Percentiles rank a stretch among this genome's conserved stretches.
Conservation (phyloP, 2,888 invertebrate genomes). For the Oxyteleia sp. region DNA sequence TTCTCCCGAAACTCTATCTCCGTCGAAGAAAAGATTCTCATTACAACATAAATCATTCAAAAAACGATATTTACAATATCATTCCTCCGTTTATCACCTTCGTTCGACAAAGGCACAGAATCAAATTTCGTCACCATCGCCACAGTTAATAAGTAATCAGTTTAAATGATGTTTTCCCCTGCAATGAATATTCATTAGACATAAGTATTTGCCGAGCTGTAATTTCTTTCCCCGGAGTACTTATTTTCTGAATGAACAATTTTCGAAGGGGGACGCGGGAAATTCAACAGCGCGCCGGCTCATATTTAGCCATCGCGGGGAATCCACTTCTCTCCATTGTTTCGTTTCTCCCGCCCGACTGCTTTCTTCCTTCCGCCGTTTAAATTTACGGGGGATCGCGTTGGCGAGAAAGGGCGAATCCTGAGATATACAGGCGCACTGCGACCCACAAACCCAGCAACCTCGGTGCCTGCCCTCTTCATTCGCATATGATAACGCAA, state of each 20-base stretch:
- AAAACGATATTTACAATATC: no score
- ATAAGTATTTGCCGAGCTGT: conserved; percentile 50
- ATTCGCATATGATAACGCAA: conserved; percentile 64
- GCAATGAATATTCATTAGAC: conserved; percentile 53
- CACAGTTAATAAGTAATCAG: conserved; percentile 50
- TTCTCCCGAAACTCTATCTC: no score
- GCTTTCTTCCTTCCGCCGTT: conserved; percentile 50
- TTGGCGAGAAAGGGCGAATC: conserved; percentile 54
- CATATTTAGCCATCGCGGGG: conserved; percentile 80
- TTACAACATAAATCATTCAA: no score
- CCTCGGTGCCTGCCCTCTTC: conserved; percentile 41
- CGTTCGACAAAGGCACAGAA: conserved; percentile 16
- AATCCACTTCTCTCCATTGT: conserved; percentile 72
- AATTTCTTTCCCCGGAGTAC: conserved; percentile 50
- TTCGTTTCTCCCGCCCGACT: conserved; percentile 33
- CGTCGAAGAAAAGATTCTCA: no score
- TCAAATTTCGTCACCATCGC: conserved; percentile 30
- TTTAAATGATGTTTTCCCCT: conserved; percentile 50
- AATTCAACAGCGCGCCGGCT: conserved; percentile 69
- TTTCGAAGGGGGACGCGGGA: conserved; percentile 62
- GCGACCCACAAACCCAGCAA: conserved; percentile 67
- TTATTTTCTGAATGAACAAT: conserved; percentile 63
- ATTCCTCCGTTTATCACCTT: no score
- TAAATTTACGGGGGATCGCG: conserved; percentile 55
- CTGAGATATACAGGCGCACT: conserved; percentile 42